These are phyloP conservation scores for Stenchaetothrips biformis DNA, from an alignment of 2,888 invertebrate species.

Conservation along the genomic window DNA sequence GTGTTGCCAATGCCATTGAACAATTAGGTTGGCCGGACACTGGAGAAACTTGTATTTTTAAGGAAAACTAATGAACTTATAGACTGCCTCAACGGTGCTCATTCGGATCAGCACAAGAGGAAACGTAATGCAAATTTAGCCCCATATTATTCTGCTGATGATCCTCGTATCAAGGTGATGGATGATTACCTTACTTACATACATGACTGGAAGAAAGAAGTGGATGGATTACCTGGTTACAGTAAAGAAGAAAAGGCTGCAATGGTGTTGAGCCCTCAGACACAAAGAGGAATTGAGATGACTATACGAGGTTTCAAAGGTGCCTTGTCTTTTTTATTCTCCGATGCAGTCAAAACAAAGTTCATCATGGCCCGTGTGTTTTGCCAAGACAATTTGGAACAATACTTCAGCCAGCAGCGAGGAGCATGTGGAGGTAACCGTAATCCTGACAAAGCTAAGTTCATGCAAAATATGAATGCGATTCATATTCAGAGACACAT, in stretches of 20 bases:
- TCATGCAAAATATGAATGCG: constrained; percentile 10
- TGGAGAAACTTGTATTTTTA: background rate
- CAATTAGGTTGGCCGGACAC: background rate
- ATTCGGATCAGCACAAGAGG: too few species aligned
- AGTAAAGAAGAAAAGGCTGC: background rate
- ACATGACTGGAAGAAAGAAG: background rate
- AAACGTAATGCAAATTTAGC: background rate
- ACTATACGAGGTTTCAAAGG: constrained; percentile 24
- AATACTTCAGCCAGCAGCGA: constrained; percentile 27
- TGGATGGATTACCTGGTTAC: background rate
- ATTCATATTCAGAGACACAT: constrained; percentile 23
- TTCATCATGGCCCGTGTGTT: background rate
- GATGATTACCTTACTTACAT: background rate
- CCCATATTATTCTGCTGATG: constrained; percentile 3
- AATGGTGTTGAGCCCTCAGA: constrained; percentile 27
- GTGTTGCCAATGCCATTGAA: constrained; percentile 23
- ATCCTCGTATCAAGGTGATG: background rate
- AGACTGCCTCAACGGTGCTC: too few species aligned
- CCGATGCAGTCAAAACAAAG: background rate
- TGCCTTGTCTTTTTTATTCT: constrained; percentile 12
- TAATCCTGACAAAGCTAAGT: constrained; percentile 21
- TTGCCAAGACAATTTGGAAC: constrained; percentile 21
- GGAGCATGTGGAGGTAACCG: constrained; percentile 4
- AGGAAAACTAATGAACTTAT: too few species aligned
- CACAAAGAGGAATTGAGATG: constrained; percentile 13